Evolutionary conservation across 2,888 invertebrate species (phyloP).

Genomic region (Scrobipalpa atriplicella): DNA sequence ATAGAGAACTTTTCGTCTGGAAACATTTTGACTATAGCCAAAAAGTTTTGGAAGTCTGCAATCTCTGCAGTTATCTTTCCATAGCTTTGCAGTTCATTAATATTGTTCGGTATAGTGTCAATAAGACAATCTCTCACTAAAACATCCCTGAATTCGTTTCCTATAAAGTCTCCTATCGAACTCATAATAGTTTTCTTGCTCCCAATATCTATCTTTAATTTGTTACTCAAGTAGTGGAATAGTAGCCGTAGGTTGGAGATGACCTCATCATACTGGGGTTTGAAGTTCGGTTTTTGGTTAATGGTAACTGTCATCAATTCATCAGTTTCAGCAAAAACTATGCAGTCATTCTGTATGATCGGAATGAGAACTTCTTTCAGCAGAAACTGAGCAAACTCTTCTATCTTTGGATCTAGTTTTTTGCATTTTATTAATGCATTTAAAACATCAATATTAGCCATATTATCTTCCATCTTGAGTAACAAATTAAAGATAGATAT

Average conservation of each 20-base stretch:
- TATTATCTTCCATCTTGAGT: slow-evolving; percentile 68
- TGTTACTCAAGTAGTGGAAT: slow-evolving; percentile 81
- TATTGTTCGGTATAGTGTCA: slow-evolving; percentile 89
- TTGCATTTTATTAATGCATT: slow-evolving; percentile 67
- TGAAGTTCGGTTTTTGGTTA: slow-evolving; percentile 63
- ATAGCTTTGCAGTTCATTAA: slow-evolving; percentile 87
- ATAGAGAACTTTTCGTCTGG: slow-evolving; percentile 81
- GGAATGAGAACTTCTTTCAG: slow-evolving; percentile 82
- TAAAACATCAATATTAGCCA: slow-evolving; percentile 57
- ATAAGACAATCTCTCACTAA: slow-evolving; percentile 89
- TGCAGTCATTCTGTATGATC: slow-evolving; percentile 77
- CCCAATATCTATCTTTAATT: slow-evolving; percentile 77
- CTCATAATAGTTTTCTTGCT: slow-evolving; percentile 74
- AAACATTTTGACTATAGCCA: slow-evolving; percentile 84
- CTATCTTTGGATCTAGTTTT: slow-evolving; percentile 73
- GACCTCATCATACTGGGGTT: slow-evolving; percentile 78
- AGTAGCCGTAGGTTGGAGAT: slow-evolving; percentile 81
- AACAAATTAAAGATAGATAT: slow-evolving; percentile 79
- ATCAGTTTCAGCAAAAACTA: slow-evolving; percentile 67
- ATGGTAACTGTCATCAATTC: slow-evolving; percentile 62
- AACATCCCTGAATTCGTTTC: slow-evolving; percentile 83
- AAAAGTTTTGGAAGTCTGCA: slow-evolving; percentile 84
- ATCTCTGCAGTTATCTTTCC: slow-evolving; percentile 84
- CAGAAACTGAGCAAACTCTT: slow-evolving; percentile 82
- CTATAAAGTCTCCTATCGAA: slow-evolving; percentile 81